Base-by-base conservation (phyloP, 2,797 vertebrate species). In the Acanthurus tractus region DNA sequence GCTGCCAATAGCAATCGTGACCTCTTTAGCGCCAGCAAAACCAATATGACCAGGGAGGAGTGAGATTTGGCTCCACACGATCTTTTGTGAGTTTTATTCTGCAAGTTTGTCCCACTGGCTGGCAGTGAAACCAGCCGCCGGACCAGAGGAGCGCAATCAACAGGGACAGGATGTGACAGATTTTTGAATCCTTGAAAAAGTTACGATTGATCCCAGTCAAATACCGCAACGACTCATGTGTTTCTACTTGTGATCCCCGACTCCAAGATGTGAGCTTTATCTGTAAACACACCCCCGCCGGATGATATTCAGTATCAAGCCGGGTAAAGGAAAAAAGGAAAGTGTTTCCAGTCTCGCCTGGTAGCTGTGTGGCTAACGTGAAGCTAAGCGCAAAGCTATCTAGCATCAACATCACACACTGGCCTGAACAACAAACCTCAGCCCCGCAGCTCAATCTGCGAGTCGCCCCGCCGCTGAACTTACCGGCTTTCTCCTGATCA, bases 401-500 rank as follows among this genome's bases (percentile, higher is more conserved):
- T 88, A 86, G 88, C 91, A 92, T 90, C 90, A 91, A 90, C 88
- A 92, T 20, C 83, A 71, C 82, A 86, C 86, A 82, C 68, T 76
- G 94, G 91, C 94, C 92, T 91, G 88, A 74, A 87, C 81, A 18
- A 14, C 76, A 86, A 93, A 88, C 64, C 88, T 68, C 85, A 79
- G 63, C 84, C 25, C n/a, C 53, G 14, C 69, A 49, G 22, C 49
- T 70, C 83, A 59, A 70, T 70, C 63, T 52, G 57, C 25, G 38
- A 69, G 55, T 72, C 78, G 22, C 53, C 44, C 25, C 25, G 44
- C 70, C 58, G 38, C 38, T 53, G 65, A 68, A 95, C 96, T 95
- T 95, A 98, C 97, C 97, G 84, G 96, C 94, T 95, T 99, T 98
- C 86, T 98, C 97, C 40, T 96, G 96, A 88, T 98, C 97, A 89